Conservation (phyloP, 2,113 vertebrate genomes). For the Fulmarus glacialis region DNA sequence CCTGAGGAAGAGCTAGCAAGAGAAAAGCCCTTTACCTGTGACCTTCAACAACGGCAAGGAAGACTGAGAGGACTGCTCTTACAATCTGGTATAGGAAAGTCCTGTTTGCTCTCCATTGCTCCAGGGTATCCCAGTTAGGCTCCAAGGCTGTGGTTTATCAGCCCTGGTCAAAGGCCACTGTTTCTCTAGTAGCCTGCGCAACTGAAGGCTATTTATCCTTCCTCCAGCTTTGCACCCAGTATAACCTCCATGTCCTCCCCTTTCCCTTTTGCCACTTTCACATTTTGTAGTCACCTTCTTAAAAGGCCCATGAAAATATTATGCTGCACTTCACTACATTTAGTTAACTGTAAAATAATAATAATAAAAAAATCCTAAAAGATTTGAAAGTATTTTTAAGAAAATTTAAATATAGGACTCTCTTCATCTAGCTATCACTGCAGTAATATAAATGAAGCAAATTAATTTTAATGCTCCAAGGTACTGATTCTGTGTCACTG, state of each 20-base stretch:
- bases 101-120: neutral
- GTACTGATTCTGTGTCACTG: conserved; percentile 81
- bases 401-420: conserved; percentile 82
- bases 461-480: conserved; percentile 96
- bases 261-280: neutral
- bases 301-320: conserved; percentile 25
- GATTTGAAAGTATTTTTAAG: conserved; percentile 71
- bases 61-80: neutral
- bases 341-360: conserved; percentile 60
- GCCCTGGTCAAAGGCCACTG: neutral
- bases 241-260: neutral
- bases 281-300: neutral
- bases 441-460: conserved; percentile 85
- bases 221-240: neutral
- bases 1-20: neutral
- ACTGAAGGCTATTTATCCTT: neutral
- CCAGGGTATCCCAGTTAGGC: neutral
- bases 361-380: conserved; percentile 62
- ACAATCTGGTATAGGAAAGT: neutral
- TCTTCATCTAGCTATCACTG: conserved; percentile 83
- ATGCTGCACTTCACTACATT: conserved; percentile 35
- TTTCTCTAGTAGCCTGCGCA: neutral
- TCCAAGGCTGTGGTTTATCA: neutral
- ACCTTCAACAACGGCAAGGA: neutral
- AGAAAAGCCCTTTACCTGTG: neutral